phyloP scores from a whole-genome alignment of 2,113 vertebrate species.

The Synodontis membranacea region DNA sequence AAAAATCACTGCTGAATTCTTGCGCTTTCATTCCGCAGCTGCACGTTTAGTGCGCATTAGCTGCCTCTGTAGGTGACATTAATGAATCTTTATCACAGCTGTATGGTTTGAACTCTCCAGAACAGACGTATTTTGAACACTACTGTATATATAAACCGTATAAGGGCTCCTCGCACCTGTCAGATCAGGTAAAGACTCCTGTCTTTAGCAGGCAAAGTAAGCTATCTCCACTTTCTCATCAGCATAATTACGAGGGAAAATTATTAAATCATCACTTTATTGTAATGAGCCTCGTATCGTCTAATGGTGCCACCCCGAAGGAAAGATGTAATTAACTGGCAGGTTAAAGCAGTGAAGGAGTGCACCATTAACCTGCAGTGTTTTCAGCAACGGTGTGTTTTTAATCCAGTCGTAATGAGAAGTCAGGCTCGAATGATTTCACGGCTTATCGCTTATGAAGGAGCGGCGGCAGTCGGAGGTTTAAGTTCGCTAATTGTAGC shows the following conservation, averaged over 20 bases:
- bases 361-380: slow-evolving; percentile 67
- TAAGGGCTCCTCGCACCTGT: neutral
- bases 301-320: slow-evolving; percentile 67
- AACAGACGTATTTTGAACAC: neutral
- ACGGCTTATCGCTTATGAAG: slow-evolving; percentile 46
- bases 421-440: slow-evolving; percentile 53
- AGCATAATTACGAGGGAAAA: slow-evolving; percentile 61
- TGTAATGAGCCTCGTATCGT: slow-evolving; percentile 70
- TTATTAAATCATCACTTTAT: slow-evolving; percentile 73
- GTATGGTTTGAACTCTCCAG: neutral
- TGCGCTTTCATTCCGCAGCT: neutral
- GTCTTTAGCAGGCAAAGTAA: slow-evolving; percentile 51
- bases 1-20: neutral
- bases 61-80: neutral
- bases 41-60: neutral
- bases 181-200: slow-evolving; percentile 41
- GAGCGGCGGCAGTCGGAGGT: neutral
- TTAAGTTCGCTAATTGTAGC: neutral
- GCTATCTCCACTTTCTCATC: slow-evolving; percentile 54
- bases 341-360: slow-evolving; percentile 67
- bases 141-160: neutral
- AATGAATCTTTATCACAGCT: neutral
- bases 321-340: slow-evolving; percentile 71
- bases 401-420: slow-evolving; percentile 58
- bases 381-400: slow-evolving; percentile 54